Evolutionary conservation across 2,113 vertebrate genomes (phyloP), one percentile per base, ranked within the genome.

Genomic region (Pachycephala philippinensis): DNA sequence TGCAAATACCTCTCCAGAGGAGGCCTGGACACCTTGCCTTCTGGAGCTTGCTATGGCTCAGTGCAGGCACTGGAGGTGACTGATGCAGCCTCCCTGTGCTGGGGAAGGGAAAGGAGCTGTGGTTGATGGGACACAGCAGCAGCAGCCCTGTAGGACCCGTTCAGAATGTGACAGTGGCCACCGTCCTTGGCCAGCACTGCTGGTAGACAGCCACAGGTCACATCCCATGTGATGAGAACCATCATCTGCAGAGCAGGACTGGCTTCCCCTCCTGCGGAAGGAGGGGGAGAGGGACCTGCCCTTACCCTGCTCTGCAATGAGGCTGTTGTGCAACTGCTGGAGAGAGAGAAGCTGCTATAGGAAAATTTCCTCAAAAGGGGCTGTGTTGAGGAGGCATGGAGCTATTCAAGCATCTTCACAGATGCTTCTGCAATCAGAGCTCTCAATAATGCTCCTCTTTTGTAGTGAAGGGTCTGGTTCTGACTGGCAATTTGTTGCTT

Each of bases 351-450:
- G 50, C 19, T 68, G 54, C 66, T 95, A 16, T 3, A 65, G 92
- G 89, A 86, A 81, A 39, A 83, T 42, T 42, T 90, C 39, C 59
- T 89, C 52, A 61, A 66, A 90, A 86, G 68, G 45, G 52, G 16
- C 54, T 81, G 54, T 33, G 76, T 69, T 89, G 86, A 93, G 42
- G 87, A 63, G 54, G 64, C 54, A 66, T 8, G 35, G 64, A 92
- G 76, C 88, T 88, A 91, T 92, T 81, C 78, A 76, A 74, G 57
- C 92, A 92, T 95, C 95, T 95, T 93, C 94, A 92, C 71, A 90
- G 89, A 76, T 75, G 68, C 88, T 96, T 95, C 75, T 87, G 86
- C 82, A 95, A 95, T 96, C 95, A 97, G 75, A 90, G 84, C 80
- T 92, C 93, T 93, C 94, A 83, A 85, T 76, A 87, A 93, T 87